phyloP scores from a whole-genome alignment of 2,113 vertebrate species.

The Centropus unirufus region DNA sequence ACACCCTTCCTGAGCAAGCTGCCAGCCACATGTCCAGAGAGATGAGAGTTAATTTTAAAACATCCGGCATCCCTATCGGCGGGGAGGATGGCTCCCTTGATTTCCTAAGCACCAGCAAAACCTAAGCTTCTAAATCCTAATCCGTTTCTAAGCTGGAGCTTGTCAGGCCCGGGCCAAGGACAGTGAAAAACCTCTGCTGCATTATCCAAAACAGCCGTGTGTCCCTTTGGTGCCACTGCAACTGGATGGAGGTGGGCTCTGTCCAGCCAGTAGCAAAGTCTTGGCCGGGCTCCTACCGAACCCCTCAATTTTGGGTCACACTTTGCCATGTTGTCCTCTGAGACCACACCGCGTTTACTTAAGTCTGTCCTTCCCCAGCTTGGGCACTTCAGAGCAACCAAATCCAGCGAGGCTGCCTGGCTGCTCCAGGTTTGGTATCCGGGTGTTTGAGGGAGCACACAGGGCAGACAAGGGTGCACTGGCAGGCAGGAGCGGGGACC shows the following conservation, averaged over 20 bases:
- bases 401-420: rapidly evolving
- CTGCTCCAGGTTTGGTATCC: rapidly evolving
- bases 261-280: rapidly evolving
- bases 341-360: rapidly evolving
- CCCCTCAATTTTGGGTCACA: not conserved
- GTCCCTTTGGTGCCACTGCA: rapidly evolving
- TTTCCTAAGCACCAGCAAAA: conserved; percentile 47
- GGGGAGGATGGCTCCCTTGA: conserved; percentile 27
- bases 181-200: not conserved
- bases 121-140: conserved; percentile 57
- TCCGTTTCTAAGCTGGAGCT: conserved; percentile 26
- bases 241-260: not conserved
- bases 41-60: conserved; percentile 54
- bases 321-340: rapidly evolving
- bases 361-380: not conserved
- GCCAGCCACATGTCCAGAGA: rapidly evolving
- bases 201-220: not conserved
- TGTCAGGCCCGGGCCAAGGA: conserved; percentile 31
- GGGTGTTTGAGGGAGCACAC: not conserved
- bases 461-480: too few species aligned
- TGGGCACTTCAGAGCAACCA: rapidly evolving
- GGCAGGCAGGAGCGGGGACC: not conserved
- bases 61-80: not conserved
- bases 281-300: not conserved
- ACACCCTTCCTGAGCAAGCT: not conserved